phyloP scores from a whole-genome alignment of 1,140 invertebrate species.

The Copidosoma floridanum region DNA sequence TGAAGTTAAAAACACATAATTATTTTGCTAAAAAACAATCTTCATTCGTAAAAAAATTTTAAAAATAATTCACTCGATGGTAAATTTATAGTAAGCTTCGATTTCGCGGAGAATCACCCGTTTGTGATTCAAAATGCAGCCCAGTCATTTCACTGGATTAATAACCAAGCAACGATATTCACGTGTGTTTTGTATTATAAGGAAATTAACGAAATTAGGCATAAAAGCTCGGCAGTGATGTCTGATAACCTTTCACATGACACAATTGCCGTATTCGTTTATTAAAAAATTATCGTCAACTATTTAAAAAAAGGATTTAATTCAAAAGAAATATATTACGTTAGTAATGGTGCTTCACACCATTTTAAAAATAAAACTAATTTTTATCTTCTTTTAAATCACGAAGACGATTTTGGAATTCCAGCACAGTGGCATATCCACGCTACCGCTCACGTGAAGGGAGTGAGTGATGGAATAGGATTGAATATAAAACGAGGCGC shows the following conservation, averaged over 20 bases:
- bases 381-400: background rate
- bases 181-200: conserved; percentile 15
- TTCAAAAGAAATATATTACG: background rate
- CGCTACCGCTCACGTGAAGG: background rate
- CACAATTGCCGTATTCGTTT: background rate
- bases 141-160: conserved; percentile 10
- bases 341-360: background rate
- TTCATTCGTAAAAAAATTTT: conserved; percentile 15
- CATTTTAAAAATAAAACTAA: background rate
- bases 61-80: too few relatives aligned
- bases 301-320: background rate
- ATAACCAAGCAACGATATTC: conserved; percentile 8
- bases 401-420: background rate
- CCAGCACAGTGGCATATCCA: background rate
- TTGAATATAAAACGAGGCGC: conserved; percentile 3
- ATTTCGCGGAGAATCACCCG: conserved; percentile 30
- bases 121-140: conserved; percentile 27
- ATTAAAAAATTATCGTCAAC: background rate
- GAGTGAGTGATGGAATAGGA: conserved; percentile 17
- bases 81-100: conserved; percentile 17
- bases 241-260: conserved; percentile 15
- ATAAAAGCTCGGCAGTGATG: conserved; percentile 1
- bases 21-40: conserved; percentile 33
- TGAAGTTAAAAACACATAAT: conserved; percentile 17
- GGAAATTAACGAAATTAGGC: background rate